A percentile compares a stretch with the other conserved stretches of the same genome.
Conservation (phyloP, 2,113 vertebrate species). For the Cyanistes caeruleus region DNA sequence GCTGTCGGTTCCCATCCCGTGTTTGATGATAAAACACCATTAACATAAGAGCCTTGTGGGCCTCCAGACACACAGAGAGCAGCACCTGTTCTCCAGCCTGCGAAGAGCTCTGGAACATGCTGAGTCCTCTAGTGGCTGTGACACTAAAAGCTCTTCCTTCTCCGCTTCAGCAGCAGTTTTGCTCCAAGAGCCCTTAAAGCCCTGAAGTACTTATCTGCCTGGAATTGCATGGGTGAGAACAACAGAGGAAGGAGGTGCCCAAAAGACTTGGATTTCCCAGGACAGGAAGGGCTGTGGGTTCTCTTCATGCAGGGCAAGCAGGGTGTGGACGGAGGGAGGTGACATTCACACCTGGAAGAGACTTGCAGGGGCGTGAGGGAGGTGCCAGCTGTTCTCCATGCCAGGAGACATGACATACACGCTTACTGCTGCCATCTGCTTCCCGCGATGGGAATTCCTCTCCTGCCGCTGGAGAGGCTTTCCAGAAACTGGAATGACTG, state of each 20-base stretch:
- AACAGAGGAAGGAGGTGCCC: neutral
- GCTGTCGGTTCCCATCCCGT: neutral
- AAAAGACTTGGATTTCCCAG: neutral
- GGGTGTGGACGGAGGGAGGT: neutral
- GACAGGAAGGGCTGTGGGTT: neutral
- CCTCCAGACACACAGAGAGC: neutral
- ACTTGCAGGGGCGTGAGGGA: neutral
- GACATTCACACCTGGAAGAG: neutral
- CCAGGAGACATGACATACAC: rapidly evolving
- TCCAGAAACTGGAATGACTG: neutral
- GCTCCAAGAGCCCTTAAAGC: neutral
- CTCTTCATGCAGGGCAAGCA: neutral
- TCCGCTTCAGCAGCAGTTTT: neutral
- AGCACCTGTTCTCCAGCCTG: neutral
- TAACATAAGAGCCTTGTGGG: neutral
- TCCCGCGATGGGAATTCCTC: neutral
- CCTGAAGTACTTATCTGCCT: neutral
- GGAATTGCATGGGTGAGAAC: neutral
- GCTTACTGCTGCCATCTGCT: neutral
- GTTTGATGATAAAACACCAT: neutral
- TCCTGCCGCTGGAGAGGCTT: neutral
- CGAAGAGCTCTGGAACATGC: neutral
- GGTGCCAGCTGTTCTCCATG: rapidly evolving
- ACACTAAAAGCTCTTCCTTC: neutral
- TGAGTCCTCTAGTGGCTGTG: rapidly evolving